Conservation (phyloP, 2,888 invertebrate species). For the Netelia inedita region DNA sequence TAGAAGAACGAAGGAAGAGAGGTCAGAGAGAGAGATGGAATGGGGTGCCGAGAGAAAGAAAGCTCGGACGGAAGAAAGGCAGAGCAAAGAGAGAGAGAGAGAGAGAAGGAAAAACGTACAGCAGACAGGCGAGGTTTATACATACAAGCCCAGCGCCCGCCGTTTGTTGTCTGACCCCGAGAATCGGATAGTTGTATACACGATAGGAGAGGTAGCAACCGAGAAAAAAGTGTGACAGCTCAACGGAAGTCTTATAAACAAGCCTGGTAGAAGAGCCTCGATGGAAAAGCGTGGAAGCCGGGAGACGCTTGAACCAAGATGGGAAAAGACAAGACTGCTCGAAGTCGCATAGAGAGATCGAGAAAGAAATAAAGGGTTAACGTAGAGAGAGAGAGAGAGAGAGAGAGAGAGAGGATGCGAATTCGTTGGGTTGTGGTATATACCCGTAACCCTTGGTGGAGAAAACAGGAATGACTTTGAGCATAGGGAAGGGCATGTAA, state of each 20-base stretch:
- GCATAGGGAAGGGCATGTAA: background rate
- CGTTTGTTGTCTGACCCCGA: constrained; percentile 77
- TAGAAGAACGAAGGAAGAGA: constrained; percentile 37
- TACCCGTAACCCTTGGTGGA: constrained; percentile 2
- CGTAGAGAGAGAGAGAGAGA: background rate
- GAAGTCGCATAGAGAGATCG: constrained; percentile 27
- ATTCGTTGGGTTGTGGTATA: constrained; percentile 21
- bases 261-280: constrained; percentile 72
- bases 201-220: constrained; percentile 19
- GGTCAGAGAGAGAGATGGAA: constrained; percentile 29
- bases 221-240: constrained; percentile 76
- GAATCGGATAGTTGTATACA: constrained; percentile 39
- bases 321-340: constrained; percentile 36
- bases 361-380: constrained; percentile 10
- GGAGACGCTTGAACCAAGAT: constrained; percentile 62
- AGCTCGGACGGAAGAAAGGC: constrained; percentile 42
- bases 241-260: constrained; percentile 82
- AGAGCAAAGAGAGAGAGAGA: constrained; percentile 66
- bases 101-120: constrained; percentile 76
- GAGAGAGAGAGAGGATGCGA: background rate
- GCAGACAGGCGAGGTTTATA: constrained; percentile 78
- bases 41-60: constrained; percentile 30
- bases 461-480: constrained; percentile 7
- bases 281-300: constrained; percentile 67
- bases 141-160: constrained; percentile 76